Conservation (phyloP, 2,888 invertebrate genomes). For the Fragum fragum region DNA sequence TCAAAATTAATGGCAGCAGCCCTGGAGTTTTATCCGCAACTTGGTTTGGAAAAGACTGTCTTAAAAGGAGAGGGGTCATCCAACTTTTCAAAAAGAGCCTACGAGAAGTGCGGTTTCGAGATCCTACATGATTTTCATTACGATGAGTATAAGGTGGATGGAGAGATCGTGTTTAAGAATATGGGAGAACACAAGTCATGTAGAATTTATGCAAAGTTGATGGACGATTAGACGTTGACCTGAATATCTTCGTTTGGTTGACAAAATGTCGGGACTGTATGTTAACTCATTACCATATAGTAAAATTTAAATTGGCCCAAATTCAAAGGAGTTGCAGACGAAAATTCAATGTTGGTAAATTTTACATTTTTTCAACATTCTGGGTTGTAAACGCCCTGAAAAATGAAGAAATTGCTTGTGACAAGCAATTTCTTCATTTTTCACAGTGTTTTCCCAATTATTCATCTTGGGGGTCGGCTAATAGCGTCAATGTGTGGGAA, state of each 20-base stretch:
- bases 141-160: constrained; percentile 36
- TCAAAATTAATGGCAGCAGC: constrained; percentile 35
- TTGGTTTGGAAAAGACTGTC: not conserved
- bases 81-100: constrained; percentile 24
- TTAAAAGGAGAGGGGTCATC: constrained; percentile 14
- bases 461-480: no score
- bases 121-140: constrained; percentile 27
- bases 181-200: constrained; percentile 23
- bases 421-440: constrained; percentile 9
- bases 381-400: not conserved
- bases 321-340: no score
- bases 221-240: not conserved
- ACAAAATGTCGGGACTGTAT: no score
- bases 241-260: no score
- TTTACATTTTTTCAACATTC: not conserved
- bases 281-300: no score
- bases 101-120: constrained; percentile 42
- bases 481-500: no score
- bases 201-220: constrained; percentile 19
- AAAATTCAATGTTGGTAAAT: no score
- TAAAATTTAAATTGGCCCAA: no score
- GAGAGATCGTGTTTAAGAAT: constrained; percentile 22
- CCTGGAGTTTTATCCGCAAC: not conserved
- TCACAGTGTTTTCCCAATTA: no score
- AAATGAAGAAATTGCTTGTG: constrained; percentile 7